Evolutionary conservation across 2,113 vertebrate genomes (phyloP), one percentile per base, ranked within the genome.

Genomic region (Psophia crepitans): DNA sequence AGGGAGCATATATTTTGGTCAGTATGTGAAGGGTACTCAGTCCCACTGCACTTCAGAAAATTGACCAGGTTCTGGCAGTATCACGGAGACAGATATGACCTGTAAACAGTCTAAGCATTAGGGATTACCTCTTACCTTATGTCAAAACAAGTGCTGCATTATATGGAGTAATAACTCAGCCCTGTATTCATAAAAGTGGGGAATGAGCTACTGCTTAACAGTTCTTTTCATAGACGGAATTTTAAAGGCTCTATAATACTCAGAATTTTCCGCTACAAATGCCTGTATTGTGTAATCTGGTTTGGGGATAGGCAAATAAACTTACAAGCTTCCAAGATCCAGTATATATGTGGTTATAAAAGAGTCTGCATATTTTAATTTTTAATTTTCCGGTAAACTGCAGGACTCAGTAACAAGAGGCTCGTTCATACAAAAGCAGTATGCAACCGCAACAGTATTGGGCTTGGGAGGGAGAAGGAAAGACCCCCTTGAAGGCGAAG

Each of bases 111-210:
- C 39, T 90, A 26, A 96, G 73, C 22, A 3, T 90, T 91, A 61
- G 80, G 92, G 89, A 84, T 96, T 89, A 86, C 89, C 64, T 95
- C 87, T 83, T 81, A 26, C 91, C 77, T 89, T 57, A 39, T 61
- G 87, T 80, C 56, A 93, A 91, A 92, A 94, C 83, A 97, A 94
- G 83, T 58, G 83, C 57, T 91, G 46, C 78, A 73, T 94, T 94
- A 87, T 93, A 87, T 8, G 26, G 43, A 68, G 26, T 53, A 94
- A 77, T 92, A 94, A 93, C 48, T 92, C 79, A 84, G 71, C 32
- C 60, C 51, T 85, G 27, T 53, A 51, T 87, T 93, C 83, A 86
- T 90, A 69, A 84, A 91, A 84, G 30, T 80, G 57, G 74, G 58
- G 87, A 96, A 71, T 33, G n/a, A 73, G 76, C 83, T 91, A 75